These are phyloP conservation scores for Thinocorus orbignyianus DNA, from an alignment of 2,113 vertebrate genomes.

Conservation along the genomic window DNA sequence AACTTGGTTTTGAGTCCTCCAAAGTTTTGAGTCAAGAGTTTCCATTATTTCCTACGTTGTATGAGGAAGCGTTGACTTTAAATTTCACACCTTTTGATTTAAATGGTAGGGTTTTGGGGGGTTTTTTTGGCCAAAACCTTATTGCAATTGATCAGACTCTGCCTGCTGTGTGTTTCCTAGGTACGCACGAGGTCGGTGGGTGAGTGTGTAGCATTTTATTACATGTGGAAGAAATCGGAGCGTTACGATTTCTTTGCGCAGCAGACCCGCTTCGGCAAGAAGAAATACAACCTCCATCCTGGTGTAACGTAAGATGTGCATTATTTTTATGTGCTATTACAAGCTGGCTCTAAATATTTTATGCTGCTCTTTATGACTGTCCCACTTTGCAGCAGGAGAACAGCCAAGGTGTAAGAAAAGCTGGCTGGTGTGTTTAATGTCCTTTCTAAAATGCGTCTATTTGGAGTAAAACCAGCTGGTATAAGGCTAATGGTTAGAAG, in stretches of 20 bases:
- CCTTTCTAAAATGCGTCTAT: background rate
- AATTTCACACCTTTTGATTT: background rate
- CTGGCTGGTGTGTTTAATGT: background rate
- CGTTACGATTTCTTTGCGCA: constrained; percentile 98
- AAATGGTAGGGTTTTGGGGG: background rate
- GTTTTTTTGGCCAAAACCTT: background rate
- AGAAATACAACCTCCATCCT: constrained; percentile 96
- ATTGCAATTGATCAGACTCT: accelerated
- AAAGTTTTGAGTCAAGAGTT: background rate
- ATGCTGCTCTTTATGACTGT: background rate
- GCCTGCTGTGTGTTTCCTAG: constrained; percentile 66
- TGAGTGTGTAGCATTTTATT: constrained; percentile 98
- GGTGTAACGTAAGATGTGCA: constrained; percentile 89
- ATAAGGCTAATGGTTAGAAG: background rate
- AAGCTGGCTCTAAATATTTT: background rate
- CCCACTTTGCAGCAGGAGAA: background rate
- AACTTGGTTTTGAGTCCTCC: background rate
- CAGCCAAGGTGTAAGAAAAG: background rate
- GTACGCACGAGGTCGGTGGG: constrained; percentile 97
- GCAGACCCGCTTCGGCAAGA: constrained; percentile 96
- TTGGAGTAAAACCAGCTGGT: background rate
- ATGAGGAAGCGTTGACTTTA: background rate
- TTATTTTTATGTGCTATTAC: background rate
- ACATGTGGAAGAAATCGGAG: constrained; percentile 99
- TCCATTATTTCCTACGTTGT: accelerated